Evolutionary conservation across 2,888 invertebrate species (phyloP).

Genomic region (Drosophila neutralis): DNA sequence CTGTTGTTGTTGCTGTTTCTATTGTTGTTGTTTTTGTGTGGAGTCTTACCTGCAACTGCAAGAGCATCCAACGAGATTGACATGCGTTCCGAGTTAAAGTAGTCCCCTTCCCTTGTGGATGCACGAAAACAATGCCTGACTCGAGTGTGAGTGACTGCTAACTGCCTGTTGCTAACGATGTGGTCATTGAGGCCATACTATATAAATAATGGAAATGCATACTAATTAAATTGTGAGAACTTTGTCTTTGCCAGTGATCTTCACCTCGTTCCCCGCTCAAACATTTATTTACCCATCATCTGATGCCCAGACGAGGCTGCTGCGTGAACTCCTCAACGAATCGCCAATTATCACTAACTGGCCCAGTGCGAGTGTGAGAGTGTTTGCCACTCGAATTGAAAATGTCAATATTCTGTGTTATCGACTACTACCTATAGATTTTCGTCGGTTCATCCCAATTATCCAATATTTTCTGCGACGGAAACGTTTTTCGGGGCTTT

Average conservation of each 20-base stretch:
- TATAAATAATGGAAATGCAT: conserved; percentile 74
- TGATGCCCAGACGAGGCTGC: conserved; percentile 5
- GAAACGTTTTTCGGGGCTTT: conserved; percentile 34
- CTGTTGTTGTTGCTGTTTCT: conserved; percentile 1
- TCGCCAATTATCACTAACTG: conserved; percentile 58
- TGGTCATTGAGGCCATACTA: conserved; percentile 51
- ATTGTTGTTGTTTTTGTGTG: conserved; percentile 14
- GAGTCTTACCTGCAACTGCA: conserved; percentile 41
- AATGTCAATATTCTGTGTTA: conserved; percentile 62
- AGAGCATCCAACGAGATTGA: conserved; percentile 53
- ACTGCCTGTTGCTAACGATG: conserved; percentile 51
- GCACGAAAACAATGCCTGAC: conserved; percentile 51
- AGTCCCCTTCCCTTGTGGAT: background rate
- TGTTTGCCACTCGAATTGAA: conserved; percentile 62
- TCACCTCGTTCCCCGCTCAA: conserved; percentile 24
- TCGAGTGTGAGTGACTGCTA: conserved; percentile 35
- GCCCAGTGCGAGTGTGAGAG: conserved; percentile 45
- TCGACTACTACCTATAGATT: conserved; percentile 8
- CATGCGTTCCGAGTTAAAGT: conserved; percentile 43
- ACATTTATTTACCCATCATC: conserved; percentile 53
- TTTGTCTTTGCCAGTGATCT: conserved; percentile 28
- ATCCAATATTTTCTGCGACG: conserved; percentile 22
- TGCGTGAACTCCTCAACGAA: conserved; percentile 44
- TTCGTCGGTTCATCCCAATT: conserved; percentile 13
- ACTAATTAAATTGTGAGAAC: conserved; percentile 78